Evolutionary conservation across 2,113 vertebrate genomes (phyloP).

Genomic region (Myxocyprinus asiaticus): DNA sequence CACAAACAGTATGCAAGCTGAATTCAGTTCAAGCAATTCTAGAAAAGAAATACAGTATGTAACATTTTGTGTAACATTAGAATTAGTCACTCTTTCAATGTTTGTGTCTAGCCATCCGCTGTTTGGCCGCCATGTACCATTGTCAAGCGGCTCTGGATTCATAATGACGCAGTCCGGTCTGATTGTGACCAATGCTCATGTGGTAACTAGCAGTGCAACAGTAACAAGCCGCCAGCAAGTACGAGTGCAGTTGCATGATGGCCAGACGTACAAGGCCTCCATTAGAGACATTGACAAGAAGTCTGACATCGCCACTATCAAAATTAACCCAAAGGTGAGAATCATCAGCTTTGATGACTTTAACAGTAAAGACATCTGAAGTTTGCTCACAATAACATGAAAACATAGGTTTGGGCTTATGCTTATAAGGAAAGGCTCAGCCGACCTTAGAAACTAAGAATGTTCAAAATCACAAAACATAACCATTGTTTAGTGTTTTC

Average conservation of each 20-base stretch:
- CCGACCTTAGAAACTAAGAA: too few relatives aligned
- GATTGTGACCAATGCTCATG: constrained; percentile 92
- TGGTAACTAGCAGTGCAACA: constrained; percentile 79
- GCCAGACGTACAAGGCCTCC: constrained; percentile 83
- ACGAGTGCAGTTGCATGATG: constrained; percentile 88
- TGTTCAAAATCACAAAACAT: too few relatives aligned
- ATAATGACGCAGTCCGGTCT: constrained; percentile 85
- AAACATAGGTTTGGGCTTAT: too few relatives aligned
- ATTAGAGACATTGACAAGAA: constrained; percentile 90
- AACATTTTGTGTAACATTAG: too few relatives aligned
- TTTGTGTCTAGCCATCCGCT: constrained; percentile 81
- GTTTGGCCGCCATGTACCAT: constrained; percentile 82
- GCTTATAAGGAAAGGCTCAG: too few relatives aligned
- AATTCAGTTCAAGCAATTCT: too few relatives aligned
- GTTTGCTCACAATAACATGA: too few relatives aligned
- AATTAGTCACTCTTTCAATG: too few relatives aligned
- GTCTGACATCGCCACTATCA: constrained; percentile 92
- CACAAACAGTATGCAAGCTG: too few relatives aligned
- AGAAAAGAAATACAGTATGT: too few relatives aligned
- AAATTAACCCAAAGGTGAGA: constrained; percentile 83
- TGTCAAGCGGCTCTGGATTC: constrained; percentile 93
- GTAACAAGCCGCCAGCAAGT: constrained; percentile 80
- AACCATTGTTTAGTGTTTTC: too few relatives aligned
- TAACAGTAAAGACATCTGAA: too few relatives aligned
- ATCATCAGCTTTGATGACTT: not conserved